Conservation (phyloP, 1,140 invertebrate genomes). For the Planococcus citri region DNA sequence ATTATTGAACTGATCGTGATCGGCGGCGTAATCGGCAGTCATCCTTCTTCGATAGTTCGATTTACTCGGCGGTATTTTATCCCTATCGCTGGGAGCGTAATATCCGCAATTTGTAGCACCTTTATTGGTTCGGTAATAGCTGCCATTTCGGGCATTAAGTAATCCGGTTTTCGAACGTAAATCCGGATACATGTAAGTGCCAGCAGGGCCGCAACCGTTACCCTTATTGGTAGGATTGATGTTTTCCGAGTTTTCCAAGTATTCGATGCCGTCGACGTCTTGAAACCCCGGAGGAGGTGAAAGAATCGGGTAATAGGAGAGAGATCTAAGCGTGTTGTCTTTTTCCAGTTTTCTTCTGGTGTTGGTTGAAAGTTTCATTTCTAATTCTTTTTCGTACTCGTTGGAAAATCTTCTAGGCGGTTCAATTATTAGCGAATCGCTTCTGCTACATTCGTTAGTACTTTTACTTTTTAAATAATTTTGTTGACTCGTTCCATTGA, state of each 20-base stretch:
- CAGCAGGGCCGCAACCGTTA: neutral
- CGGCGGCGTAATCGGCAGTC: neutral
- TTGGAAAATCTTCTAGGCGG: neutral
- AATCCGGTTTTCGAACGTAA: neutral
- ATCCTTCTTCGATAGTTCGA: neutral
- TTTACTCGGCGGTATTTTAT: neutral
- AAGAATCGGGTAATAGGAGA: neutral
- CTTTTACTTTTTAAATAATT: neutral
- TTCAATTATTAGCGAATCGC: neutral
- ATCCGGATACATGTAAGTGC: too few relatives aligned
- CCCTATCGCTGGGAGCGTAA: neutral
- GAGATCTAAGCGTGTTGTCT: neutral
- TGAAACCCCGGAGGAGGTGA: neutral
- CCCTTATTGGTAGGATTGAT: neutral
- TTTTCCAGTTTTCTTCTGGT: too few relatives aligned
- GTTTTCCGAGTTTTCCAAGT: neutral
- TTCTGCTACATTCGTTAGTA: neutral
- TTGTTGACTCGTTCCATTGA: neutral
- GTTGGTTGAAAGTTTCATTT: neutral
- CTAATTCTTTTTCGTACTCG: neutral
- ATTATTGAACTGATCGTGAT: neutral
- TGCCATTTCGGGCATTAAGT: neutral
- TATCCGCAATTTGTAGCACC: neutral
- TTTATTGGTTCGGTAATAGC: neutral
- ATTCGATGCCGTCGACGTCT: neutral